Percentiles rank a stretch among this genome's conserved stretches.
These are phyloP conservation scores for Pseudochirops corinnae DNA, from an alignment of 2,797 vertebrate species.

Conservation along the genomic window DNA sequence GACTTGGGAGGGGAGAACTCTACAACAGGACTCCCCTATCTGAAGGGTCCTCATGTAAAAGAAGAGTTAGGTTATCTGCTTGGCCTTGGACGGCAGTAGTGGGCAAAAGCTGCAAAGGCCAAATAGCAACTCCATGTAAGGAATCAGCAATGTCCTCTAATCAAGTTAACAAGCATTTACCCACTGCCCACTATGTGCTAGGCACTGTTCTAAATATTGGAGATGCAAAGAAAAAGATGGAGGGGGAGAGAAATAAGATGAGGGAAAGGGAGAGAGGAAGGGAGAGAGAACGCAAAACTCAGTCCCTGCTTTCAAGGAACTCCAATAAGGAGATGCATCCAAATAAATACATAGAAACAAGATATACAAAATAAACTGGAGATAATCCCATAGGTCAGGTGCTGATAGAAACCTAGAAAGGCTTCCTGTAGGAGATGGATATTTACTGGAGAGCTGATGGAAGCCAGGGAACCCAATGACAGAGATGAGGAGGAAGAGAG, in stretches of 20 bases:
- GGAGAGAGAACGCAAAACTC: background rate
- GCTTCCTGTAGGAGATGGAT: background rate
- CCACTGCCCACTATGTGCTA: background rate
- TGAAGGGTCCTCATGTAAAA: background rate
- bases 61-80: background rate
- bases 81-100: background rate
- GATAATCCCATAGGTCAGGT: background rate
- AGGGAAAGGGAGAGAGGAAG: accelerated
- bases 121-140: background rate
- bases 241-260: too few relatives aligned
- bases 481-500: background rate
- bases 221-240: background rate
- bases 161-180: background rate
- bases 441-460: background rate
- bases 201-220: background rate
- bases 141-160: background rate
- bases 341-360: background rate
- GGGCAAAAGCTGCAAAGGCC: background rate
- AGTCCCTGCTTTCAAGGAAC: background rate
- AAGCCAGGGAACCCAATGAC: background rate
- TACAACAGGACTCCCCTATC: background rate
- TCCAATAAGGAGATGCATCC: background rate
- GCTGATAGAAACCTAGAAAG: background rate
- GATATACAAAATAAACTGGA: background rate
- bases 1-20: background rate